phyloP scores from a whole-genome alignment of 2,113 vertebrate species.

The Anthoscopus minutus region DNA sequence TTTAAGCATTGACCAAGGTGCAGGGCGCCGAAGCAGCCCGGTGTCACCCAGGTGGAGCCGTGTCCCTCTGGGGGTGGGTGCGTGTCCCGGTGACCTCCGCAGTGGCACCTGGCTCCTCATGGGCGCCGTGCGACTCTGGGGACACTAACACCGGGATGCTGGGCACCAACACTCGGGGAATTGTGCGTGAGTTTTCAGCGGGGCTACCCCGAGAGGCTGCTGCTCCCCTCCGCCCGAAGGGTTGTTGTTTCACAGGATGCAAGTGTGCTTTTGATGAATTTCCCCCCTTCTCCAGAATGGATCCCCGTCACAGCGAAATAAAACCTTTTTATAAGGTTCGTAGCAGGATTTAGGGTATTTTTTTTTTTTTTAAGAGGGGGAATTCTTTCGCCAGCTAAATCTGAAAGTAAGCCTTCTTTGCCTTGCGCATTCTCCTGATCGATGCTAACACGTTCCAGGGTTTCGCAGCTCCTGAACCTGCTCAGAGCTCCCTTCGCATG shows the following conservation, averaged over 20 bases:
- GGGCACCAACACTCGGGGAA: neutral
- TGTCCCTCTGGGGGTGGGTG: neutral
- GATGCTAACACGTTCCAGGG: neutral
- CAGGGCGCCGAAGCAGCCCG: neutral
- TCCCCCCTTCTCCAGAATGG: rapidly evolving
- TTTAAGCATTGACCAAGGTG: neutral
- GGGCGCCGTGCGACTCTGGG: neutral
- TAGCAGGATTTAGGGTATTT: neutral
- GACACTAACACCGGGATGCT: rapidly evolving
- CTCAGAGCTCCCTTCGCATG: neutral
- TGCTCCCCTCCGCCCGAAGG: neutral
- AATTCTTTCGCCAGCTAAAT: neutral
- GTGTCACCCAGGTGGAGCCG: neutral
- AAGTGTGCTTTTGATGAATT: neutral
- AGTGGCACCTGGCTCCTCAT: neutral
- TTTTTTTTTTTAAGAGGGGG: neutral
- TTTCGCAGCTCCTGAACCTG: neutral
- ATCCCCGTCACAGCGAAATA: neutral
- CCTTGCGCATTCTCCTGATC: neutral
- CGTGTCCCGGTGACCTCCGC: neutral
- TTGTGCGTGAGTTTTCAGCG: neutral
- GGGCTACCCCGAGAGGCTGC: neutral
- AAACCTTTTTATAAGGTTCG: neutral
- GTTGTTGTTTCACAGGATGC: neutral
- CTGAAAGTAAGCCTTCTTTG: neutral